Percentiles rank a stretch among this genome's conserved stretches.
phyloP scores from a whole-genome alignment of 2,797 vertebrate species.

The Clamator glandarius region DNA sequence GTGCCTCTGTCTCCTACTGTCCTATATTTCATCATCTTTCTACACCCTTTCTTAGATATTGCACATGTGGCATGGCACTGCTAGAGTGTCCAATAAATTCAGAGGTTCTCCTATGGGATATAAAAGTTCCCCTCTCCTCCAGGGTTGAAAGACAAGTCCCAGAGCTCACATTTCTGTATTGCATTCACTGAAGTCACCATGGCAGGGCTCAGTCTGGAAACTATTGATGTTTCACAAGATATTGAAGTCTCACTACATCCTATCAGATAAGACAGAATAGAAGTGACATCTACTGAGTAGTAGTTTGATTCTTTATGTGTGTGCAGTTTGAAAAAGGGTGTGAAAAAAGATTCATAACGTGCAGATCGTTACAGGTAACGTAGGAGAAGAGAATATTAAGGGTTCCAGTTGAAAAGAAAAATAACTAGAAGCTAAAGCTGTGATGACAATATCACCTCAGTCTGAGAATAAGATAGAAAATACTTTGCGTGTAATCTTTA shows the following conservation, averaged over 20 bases:
- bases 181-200: not conserved
- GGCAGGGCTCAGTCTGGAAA: not conserved
- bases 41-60: not conserved
- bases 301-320: not conserved
- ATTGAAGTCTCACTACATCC: not conserved
- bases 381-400: not conserved
- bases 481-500: not conserved
- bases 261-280: not conserved
- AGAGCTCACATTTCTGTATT: not conserved
- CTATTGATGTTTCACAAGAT: not conserved
- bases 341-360: not conserved
- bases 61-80: rapidly evolving
- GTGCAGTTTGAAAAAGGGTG: not conserved
- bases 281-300: not conserved
- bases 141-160: not conserved
- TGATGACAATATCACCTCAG: not conserved
- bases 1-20: not conserved
- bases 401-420: not conserved
- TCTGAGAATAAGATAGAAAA: not conserved
- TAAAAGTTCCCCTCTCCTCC: not conserved
- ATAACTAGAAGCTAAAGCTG: not conserved
- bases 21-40: not conserved
- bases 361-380: not conserved
- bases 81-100: not conserved
- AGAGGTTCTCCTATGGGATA: not conserved